Evolutionary conservation across 2,888 invertebrate species (phyloP).

Genomic region (Tillus elongatus): DNA sequence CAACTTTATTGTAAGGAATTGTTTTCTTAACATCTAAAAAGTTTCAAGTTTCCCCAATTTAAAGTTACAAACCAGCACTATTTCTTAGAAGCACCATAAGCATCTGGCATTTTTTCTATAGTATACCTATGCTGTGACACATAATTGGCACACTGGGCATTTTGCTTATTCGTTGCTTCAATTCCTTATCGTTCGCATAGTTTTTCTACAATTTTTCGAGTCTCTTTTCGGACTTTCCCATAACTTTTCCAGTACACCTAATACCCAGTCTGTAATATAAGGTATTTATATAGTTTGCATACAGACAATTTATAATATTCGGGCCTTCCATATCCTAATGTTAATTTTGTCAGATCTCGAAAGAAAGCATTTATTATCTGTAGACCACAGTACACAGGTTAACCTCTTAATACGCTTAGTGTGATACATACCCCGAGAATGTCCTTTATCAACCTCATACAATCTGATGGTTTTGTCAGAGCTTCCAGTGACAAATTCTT

Average conservation of each 20-base stretch:
- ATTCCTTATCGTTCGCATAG: constrained; percentile 97
- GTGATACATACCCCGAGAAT: constrained; percentile 92
- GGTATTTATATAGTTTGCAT: too few relatives aligned
- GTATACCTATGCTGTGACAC: constrained; percentile 86
- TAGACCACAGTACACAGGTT: constrained; percentile 82
- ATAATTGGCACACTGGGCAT: constrained; percentile 99
- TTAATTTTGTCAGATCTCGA: constrained; percentile 99
- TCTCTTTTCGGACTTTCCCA: constrained; percentile 96
- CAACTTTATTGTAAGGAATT: too few relatives aligned
- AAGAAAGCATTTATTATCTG: constrained; percentile 88
- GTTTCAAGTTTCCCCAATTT: too few relatives aligned
- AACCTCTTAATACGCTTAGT: constrained; percentile 98
- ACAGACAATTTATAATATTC: constrained; percentile 93
- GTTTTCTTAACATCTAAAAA: too few relatives aligned
- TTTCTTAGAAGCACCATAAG: constrained; percentile 82
- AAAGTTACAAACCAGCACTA: constrained; percentile 5
- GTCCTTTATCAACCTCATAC: constrained; percentile 71
- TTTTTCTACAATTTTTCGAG: constrained; percentile 99
- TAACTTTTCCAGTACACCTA: constrained; percentile 91
- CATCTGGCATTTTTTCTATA: constrained; percentile 98
- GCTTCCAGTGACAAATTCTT: constrained; percentile 91
- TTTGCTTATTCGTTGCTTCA: constrained; percentile 90
- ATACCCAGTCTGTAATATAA: too few relatives aligned
- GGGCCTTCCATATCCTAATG: constrained; percentile 95
- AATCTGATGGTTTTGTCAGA: constrained; percentile 93